Evolutionary conservation across 2,113 vertebrate genomes (phyloP), one percentile per base, ranked within the genome.

Genomic region (Machaerirhynchus nigripectus): DNA sequence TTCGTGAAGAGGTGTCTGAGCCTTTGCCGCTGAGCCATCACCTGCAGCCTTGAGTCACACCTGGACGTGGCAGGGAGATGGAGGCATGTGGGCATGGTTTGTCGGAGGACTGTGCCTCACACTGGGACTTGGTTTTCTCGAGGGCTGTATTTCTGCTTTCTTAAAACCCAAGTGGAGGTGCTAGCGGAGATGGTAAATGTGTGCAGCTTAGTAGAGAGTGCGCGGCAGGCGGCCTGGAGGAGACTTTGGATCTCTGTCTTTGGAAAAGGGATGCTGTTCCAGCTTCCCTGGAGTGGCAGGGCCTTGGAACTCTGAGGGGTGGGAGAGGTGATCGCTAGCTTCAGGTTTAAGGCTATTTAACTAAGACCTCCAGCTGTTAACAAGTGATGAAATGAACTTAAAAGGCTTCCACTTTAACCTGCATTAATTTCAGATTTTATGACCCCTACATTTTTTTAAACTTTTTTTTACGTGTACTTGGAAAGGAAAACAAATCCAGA

Each of bases 381-480:
- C 2, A 22, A 80, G 67, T 39, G 19, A 12, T 50, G 27, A 61
- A 73, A n/a, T 19, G 17, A 26, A 20, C 33, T 65, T 5, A 74
- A 76, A 31, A 69, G 33, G 4, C 3, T 70, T 3, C 3, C 20
- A 7, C 15, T 82, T 40, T 13, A 53, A 19, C 2, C 1, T 31
- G 16, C 1, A 1, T 50, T 73, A 11, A 49, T 2, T 89, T 52
- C 24, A 52, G n/a, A 3, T 89, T 91, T 59, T 64, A 67, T 0
- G 1, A 1, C 56, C 7, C 7, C 4, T n/a, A 11, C 4, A 6
- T 83, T 2, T 47, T 39, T 61, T 22, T 21, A 3, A 47, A n/a
- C 4, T 40, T 80, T 46, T 46, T 21, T 59, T 3, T 3, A 23
- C 28, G 10, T 17, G 60, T 65, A 8, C 6, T 47, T 65, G 10